Evolutionary conservation across 2,797 vertebrate species (phyloP), one percentile per base, ranked within the genome.

Genomic region (Calcarius lapponicus): DNA sequence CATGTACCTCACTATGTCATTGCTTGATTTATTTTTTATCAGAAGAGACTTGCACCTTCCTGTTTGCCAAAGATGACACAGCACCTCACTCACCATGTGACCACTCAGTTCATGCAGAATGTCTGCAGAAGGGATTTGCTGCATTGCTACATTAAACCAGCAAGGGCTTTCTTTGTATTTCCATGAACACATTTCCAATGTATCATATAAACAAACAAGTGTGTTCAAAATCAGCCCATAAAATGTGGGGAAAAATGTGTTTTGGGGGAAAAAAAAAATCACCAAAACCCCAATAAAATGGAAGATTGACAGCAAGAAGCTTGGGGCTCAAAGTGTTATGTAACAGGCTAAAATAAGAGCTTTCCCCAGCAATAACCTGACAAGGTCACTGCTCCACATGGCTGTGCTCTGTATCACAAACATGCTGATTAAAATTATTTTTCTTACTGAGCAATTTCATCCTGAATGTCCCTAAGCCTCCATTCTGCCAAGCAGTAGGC

Each of bases 221-320:
- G 70, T 9, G 14, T 31, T 79, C 50, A 83, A 83, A 86, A 86
- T 74, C 36, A 91, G 38, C 10, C 47, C 29, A 64, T 16, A 88
- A 80, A 56, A 88, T 36, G 22, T 47, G 25, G 56, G 28, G 3
- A 17, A 20, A 74, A 61, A 74, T 16, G n/a, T 38, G 42, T 5
- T 40, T 47, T 24, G 9, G 15, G 0, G 1, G 2, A 1, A 69
- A 24, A 3, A 1, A 69, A 24, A 65, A 25, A 2, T 0, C 2
- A 13, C 12, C 18, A 19, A 61, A 61, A 43, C 6, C 1, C 7
- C 14, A 69, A 14, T 67, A 57, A 86, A 89, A 50, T 2, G 6
- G 10, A 82, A 71, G 17, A 53, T 40, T 47, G 53, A 48, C 0
- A 51, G 34, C 9, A 70, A 29, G 13, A 38, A 24, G 5, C 82